Evolutionary conservation across 2,797 vertebrate genomes (phyloP).

Genomic region (Paguma larvata): DNA sequence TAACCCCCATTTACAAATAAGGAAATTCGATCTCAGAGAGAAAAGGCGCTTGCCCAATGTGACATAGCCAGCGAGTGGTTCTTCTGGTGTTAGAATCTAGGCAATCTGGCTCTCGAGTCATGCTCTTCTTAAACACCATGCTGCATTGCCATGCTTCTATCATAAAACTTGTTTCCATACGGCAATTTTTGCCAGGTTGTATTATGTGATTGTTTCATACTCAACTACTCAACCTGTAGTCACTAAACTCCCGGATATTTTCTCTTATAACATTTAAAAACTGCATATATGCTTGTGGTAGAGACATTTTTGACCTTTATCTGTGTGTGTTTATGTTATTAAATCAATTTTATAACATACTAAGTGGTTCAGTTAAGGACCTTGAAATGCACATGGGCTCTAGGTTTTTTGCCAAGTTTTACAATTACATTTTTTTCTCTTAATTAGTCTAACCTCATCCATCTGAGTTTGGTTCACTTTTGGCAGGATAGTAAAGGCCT

Average conservation of each 20-base stretch:
- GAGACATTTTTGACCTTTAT: not conserved
- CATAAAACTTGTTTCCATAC: not conserved
- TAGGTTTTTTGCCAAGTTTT: slow-evolving; percentile 16
- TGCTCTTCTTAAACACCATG: not conserved
- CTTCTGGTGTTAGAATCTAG: not conserved
- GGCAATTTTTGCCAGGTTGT: not conserved
- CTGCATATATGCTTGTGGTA: not conserved
- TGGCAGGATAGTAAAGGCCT: slow-evolving; percentile 14
- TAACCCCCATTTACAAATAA: not conserved
- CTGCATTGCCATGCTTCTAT: not conserved
- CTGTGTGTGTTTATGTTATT: not conserved
- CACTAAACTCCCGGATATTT: not conserved
- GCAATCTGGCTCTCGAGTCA: not conserved
- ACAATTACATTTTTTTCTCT: slow-evolving; percentile 20
- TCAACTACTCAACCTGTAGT: not conserved
- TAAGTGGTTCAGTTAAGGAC: not conserved
- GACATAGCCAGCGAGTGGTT: not conserved
- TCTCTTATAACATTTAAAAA: slow-evolving; percentile 8
- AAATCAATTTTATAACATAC: slow-evolving; percentile 35
- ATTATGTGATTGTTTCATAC: slow-evolving; percentile 6
- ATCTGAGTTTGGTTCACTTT: slow-evolving; percentile 64
- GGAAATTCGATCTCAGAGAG: not conserved
- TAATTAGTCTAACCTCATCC: slow-evolving; percentile 57
- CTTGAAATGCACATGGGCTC: slow-evolving; percentile 8
- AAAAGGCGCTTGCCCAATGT: not conserved